phyloP scores from a whole-genome alignment of 2,113 vertebrate species.

The Cinclus mexicanus region DNA sequence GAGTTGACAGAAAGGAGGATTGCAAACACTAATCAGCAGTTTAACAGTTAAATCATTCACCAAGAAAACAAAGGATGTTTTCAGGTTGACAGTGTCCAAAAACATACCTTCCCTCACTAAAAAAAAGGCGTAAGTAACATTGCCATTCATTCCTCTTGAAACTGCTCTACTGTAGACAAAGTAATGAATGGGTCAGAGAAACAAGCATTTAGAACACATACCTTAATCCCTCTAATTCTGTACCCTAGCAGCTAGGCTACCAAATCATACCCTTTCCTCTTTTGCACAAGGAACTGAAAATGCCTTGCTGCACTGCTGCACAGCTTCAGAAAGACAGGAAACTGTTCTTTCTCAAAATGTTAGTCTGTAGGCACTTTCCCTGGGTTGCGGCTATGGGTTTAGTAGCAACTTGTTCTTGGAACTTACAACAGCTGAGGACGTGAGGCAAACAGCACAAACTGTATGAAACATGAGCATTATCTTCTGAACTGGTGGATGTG shows the following conservation, averaged over 20 bases:
- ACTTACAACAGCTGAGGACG: neutral
- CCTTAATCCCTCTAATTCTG: neutral
- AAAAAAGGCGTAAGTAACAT: neutral
- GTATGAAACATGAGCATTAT: neutral
- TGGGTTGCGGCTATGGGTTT: neutral
- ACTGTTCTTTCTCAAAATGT: neutral
- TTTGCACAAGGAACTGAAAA: neutral
- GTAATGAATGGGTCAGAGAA: neutral
- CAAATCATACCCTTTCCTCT: neutral
- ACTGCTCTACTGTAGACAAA: neutral
- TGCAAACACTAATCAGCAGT: neutral
- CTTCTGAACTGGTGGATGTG: neutral
- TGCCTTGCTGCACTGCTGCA: neutral
- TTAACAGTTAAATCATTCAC: neutral
- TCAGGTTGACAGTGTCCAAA: neutral
- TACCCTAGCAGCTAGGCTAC: neutral
- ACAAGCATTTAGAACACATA: neutral
- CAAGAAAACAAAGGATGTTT: neutral
- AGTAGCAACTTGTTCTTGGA: neutral
- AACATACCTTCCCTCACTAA: neutral
- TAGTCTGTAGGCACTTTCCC: rapidly evolving
- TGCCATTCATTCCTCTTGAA: neutral
- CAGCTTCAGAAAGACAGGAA: neutral
- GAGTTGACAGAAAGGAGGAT: neutral
- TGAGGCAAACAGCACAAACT: neutral